Percentiles rank a stretch among this genome's conserved stretches.
These are phyloP conservation scores for Crossocerus cetratus DNA, from an alignment of 2,888 invertebrate species.

Conservation along the genomic window DNA sequence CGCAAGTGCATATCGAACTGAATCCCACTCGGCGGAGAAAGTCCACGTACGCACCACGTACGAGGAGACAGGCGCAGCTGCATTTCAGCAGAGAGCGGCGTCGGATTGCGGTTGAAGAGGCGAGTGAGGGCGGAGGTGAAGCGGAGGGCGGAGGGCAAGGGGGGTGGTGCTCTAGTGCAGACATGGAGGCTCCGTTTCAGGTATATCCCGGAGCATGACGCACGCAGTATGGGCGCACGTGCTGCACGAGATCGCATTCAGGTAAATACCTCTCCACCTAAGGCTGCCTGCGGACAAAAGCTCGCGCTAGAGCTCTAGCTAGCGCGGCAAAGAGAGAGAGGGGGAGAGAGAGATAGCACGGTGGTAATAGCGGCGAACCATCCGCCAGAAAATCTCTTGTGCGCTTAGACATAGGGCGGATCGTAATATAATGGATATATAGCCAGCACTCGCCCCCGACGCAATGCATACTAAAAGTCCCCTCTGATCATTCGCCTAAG, in stretches of 20 bases:
- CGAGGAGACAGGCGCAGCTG: slow-evolving; percentile 4
- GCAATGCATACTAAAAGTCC: slow-evolving; percentile 59
- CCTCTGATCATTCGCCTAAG: slow-evolving; percentile 47
- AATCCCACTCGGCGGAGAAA: slow-evolving; percentile 9
- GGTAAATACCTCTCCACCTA: slow-evolving; percentile 61
- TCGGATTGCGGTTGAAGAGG: slow-evolving; percentile 52
- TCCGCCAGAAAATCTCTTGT: slow-evolving; percentile 69
- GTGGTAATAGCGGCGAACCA: slow-evolving; percentile 65
- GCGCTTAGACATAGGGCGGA: slow-evolving; percentile 53
- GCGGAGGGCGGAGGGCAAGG: not conserved
- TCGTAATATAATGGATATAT: slow-evolving; percentile 62
- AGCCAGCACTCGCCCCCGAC: slow-evolving; percentile 34
- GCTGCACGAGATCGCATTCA: slow-evolving; percentile 51
- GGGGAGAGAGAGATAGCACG: slow-evolving; percentile 43
- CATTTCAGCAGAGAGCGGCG: slow-evolving; percentile 36
- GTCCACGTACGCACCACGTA: slow-evolving; percentile 17
- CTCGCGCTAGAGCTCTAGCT: slow-evolving; percentile 33
- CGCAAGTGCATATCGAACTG: not conserved
- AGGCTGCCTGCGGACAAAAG: slow-evolving; percentile 54
- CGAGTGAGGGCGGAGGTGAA: slow-evolving; percentile 21
- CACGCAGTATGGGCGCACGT: slow-evolving; percentile 9
- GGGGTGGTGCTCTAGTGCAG: not conserved
- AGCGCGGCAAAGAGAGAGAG: slow-evolving; percentile 25
- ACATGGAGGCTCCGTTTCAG: slow-evolving; percentile 21
- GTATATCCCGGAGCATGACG: slow-evolving; percentile 37